Conservation (phyloP, 2,888 invertebrate species). For the Scrobipalpa costella region DNA sequence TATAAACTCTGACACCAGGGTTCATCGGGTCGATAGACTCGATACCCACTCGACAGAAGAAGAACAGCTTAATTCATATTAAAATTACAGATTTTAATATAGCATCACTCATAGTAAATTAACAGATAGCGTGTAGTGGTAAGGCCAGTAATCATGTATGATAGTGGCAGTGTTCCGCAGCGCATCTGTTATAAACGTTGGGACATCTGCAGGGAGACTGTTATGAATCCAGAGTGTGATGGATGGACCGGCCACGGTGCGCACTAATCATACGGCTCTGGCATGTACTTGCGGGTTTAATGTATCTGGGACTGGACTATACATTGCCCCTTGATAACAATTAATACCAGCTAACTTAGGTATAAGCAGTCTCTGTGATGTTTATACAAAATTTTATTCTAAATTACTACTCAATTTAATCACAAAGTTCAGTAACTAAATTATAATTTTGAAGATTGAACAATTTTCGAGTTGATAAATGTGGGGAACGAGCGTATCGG, state of each 20-base stretch:
- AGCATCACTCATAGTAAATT: constrained; percentile 40
- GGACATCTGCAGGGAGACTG: constrained; percentile 64
- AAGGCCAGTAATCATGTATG: constrained; percentile 48
- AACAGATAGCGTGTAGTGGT: constrained; percentile 43
- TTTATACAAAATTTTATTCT: not conserved
- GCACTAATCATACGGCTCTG: constrained; percentile 29
- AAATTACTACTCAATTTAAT: not conserved
- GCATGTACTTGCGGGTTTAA: constrained; percentile 4
- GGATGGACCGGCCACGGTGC: constrained; percentile 60
- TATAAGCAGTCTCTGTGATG: no score
- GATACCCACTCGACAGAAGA: no score
- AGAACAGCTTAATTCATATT: not conserved
- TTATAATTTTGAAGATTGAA: constrained; percentile 19
- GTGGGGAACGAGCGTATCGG: constrained; percentile 34
- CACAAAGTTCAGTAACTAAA: no score
- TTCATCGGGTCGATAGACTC: no score
- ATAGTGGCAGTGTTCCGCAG: constrained; percentile 31
- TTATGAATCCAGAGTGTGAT: constrained; percentile 73
- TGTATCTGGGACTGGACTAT: constrained; percentile 11
- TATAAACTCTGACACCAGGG: no score
- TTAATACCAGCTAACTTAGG: not conserved
- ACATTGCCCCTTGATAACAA: constrained; percentile 9
- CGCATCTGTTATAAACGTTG: constrained; percentile 61
- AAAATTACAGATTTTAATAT: not conserved
- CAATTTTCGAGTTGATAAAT: constrained; percentile 32